These are phyloP conservation scores for Trichomalopsis sarcophagae DNA, from an alignment of 1,140 invertebrate species.

Conservation along the genomic window DNA sequence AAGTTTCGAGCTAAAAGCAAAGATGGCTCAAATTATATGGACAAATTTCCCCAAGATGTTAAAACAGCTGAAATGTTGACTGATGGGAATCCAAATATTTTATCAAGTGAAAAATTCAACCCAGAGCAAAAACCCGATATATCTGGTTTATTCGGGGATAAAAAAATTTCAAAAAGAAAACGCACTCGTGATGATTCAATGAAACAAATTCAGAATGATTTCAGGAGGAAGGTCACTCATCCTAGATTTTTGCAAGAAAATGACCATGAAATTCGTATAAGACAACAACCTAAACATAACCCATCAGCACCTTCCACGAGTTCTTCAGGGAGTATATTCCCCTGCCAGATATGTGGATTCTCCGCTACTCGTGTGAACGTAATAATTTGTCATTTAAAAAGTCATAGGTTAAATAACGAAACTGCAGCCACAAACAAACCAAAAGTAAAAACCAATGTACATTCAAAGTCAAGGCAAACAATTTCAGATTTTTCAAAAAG, in stretches of 20 bases:
- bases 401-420: constrained; percentile 72
- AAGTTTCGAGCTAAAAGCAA: constrained; percentile 78
- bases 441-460: constrained; percentile 55
- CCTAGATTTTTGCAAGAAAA: constrained; percentile 75
- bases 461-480: constrained; percentile 54
- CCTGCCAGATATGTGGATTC: constrained; percentile 81
- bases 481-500: constrained; percentile 71
- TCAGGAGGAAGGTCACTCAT: constrained; percentile 71
- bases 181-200: constrained; percentile 61
- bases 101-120: constrained; percentile 78
- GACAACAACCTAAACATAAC: constrained; percentile 61
- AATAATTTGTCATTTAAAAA: constrained; percentile 81
- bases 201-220: constrained; percentile 60
- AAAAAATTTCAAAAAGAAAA: constrained; percentile 69
- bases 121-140: constrained; percentile 77
- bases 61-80: constrained; percentile 81
- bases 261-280: constrained; percentile 80
- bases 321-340: constrained; percentile 73
- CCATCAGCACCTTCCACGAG: constrained; percentile 60
- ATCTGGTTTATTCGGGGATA: constrained; percentile 69
- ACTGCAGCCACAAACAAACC: constrained; percentile 52
- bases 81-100: constrained; percentile 80
- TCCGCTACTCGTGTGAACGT: constrained; percentile 80
- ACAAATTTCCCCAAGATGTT: constrained; percentile 85
- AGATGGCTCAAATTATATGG: constrained; percentile 77